Evolutionary conservation across 2,888 invertebrate species (phyloP), one percentile per base, ranked within the genome.

Genomic region (Megalurothrips usitatus): DNA sequence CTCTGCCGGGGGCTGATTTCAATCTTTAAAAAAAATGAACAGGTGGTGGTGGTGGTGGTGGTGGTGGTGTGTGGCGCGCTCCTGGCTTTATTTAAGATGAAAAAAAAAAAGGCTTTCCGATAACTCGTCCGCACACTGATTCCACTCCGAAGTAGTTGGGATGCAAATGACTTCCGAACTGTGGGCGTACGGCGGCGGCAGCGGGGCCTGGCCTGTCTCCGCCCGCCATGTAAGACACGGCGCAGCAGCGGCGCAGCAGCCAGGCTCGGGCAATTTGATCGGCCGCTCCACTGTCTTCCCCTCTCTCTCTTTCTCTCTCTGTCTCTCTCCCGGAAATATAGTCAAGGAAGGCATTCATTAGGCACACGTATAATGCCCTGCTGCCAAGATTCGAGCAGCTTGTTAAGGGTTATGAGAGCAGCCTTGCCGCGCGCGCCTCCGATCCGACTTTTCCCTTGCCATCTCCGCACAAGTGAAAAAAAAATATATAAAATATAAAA

Each of bases 11-110:
- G 68, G 26, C 68, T 75, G 68, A 75, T 75, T 75, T 75, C 68
- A 75, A 75, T 75, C 68, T 75, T n/a, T n/a, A n/a, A n/a, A 75
- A 75, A 75, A 75, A 75, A 26, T 75, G 68, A 75, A 75, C 68
- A 75, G 68, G 68, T 75, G 68, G 52, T 17, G 52, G 52, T n/a
- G n/a, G n/a, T n/a, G n/a, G n/a, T n/a, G n/a, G n/a, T n/a, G n/a
- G n/a, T n/a, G n/a, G n/a, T n/a, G 34, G 34, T 43, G 34, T 17
- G 58, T 17, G 58, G 68, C 68, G 68, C 26, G 68, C 34, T 23
- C 8, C 68, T 58, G 17, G 68, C 68, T 75, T 75, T n/a, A n/a
- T n/a, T n/a, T n/a, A n/a, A n/a, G n/a, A n/a, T n/a, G n/a, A n/a
- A n/a, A n/a, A n/a, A n/a, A n/a, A n/a, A n/a, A 75, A 75, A 75